Percentiles rank a stretch among this genome's conserved stretches.
Conservation (phyloP, 2,888 invertebrate species). For the Lysandra bellargus region DNA sequence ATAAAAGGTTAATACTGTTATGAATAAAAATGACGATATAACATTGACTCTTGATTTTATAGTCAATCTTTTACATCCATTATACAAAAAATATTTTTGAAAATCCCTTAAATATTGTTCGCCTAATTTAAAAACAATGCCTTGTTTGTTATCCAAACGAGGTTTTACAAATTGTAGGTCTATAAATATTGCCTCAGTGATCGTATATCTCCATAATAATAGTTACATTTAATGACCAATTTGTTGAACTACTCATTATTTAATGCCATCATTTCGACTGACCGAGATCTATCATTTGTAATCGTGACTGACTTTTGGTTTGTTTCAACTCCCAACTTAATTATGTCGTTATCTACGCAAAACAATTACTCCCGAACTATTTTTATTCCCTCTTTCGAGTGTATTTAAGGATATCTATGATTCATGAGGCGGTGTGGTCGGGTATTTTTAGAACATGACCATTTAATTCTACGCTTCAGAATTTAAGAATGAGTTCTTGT, state of each 20-base stretch:
- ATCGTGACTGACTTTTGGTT: constrained; percentile 27
- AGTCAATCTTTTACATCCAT: not conserved
- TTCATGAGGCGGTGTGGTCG: constrained; percentile 24
- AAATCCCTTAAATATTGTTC: not conserved
- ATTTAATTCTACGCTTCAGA: not conserved
- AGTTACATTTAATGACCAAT: constrained; percentile 10
- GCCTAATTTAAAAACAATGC: not conserved
- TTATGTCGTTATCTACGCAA: constrained; percentile 24
- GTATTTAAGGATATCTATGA: constrained; percentile 31
- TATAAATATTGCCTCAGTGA: constrained; percentile 2
- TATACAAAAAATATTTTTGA: not conserved
- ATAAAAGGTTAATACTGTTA: not conserved
- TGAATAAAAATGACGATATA: too few species aligned
- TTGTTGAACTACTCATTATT: constrained; percentile 27
- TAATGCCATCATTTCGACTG: constrained; percentile 14
- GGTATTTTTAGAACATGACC: constrained; percentile 28
- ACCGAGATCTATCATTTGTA: constrained; percentile 23
- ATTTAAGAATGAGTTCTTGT: constrained; percentile 12
- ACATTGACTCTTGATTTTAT: too few species aligned
- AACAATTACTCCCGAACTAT: constrained; percentile 24
- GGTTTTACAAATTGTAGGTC: not conserved
- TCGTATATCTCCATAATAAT: constrained; percentile 16
- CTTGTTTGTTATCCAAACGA: constrained; percentile 3
- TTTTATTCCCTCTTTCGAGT: constrained; percentile 33
- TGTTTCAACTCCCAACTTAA: constrained; percentile 17